phyloP scores from a whole-genome alignment of 2,113 vertebrate genomes.

The Xenopus laevis region DNA sequence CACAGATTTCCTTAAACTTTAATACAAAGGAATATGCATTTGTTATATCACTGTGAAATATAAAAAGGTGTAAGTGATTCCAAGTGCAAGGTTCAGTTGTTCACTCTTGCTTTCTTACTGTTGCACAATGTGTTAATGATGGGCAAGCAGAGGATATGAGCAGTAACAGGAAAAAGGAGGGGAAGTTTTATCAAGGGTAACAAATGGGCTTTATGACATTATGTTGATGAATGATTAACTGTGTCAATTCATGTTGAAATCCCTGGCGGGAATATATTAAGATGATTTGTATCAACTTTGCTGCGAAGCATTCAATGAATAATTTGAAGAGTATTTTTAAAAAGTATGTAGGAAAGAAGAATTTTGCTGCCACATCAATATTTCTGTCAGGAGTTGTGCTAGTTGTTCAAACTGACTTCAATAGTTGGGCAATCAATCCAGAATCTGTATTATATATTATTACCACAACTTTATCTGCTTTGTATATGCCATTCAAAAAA shows the following conservation, averaged over 20 bases:
- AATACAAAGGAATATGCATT: too few relatives aligned
- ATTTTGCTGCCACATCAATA: neutral
- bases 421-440: too few relatives aligned
- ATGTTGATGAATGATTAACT: conserved; percentile 16
- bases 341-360: neutral
- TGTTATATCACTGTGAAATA: too few relatives aligned
- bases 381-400: neutral
- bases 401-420: neutral
- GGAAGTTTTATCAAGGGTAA: neutral
- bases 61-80: too few relatives aligned
- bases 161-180: neutral
- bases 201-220: conserved; percentile 10
- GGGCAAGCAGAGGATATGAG: neutral
- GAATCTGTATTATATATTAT: too few relatives aligned
- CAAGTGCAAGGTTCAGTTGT: too few relatives aligned
- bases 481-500: too few relatives aligned
- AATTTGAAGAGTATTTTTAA: neutral
- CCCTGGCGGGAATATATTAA: neutral
- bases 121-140: neutral
- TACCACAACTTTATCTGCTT: too few relatives aligned
- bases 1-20: too few relatives aligned
- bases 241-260: neutral
- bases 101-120: too few relatives aligned
- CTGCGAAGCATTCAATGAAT: neutral
- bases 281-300: conserved; percentile 9